phyloP scores from a whole-genome alignment of 2,113 vertebrate genomes.

The Pteropus alecto region DNA sequence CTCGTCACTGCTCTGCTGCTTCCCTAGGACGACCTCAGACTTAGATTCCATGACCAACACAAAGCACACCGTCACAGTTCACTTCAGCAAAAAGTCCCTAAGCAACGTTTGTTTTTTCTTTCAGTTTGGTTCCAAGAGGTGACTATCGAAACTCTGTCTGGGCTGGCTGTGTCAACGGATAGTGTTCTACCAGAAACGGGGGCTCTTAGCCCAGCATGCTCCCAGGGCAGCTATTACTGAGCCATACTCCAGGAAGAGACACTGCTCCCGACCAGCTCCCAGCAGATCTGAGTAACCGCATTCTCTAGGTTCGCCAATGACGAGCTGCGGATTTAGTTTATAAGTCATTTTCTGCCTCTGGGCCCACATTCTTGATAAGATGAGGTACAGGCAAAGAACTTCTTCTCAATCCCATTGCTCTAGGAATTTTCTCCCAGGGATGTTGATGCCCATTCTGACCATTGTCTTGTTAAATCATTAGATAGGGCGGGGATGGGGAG shows the following conservation, averaged over 20 bases:
- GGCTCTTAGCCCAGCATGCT: not conserved
- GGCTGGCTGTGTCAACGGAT: accelerated
- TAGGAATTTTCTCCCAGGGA: not conserved
- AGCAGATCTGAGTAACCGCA: accelerated
- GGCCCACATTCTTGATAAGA: not conserved
- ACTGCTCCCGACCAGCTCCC: not conserved
- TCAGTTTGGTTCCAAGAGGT: not conserved
- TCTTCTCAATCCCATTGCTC: not conserved
- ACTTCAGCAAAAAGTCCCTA: not conserved
- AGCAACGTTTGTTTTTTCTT: accelerated
- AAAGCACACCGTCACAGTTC: not conserved
- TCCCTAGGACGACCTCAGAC: no score
- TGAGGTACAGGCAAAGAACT: not conserved
- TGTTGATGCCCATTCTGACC: not conserved
- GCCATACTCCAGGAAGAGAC: not conserved
- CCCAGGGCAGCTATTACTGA: not conserved
- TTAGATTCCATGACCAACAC: no score
- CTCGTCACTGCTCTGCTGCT: not conserved
- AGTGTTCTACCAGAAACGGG: accelerated
- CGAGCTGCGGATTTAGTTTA: not conserved
- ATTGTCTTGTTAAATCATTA: not conserved
- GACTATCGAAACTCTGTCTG: no score
- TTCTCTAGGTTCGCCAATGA: not conserved
- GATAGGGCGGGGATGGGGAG: not conserved
- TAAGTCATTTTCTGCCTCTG: not conserved